Evolutionary conservation across 2,888 invertebrate species (phyloP), one percentile per base, ranked within the genome.

Genomic region (Schrankia costaestrigalis): DNA sequence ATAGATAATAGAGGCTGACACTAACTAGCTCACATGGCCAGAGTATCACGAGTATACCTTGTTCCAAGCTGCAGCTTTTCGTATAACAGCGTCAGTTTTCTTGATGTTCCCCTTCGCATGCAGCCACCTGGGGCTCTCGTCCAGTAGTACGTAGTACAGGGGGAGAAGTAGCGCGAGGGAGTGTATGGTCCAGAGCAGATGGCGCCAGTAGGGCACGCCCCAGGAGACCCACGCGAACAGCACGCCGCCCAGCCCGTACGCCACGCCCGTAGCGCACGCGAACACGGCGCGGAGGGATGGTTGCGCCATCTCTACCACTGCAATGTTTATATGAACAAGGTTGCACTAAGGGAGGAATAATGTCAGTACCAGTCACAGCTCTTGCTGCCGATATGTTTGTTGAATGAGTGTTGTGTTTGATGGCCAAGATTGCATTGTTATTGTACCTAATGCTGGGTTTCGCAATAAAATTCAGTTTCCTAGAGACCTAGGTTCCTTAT

Each of bases 81-180:
- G 79, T 7, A 93, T 73, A 10, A 92, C 89, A 2, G 67, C 67
- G 31, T 90, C 89, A 0, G 93, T 92, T 22, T 89, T 83, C 0
- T 88, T 78, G 8, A 80, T 75, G 38, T 90, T 79, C 1, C 90
- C 90, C 35, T 90, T 89, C 7, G 91, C 90, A 31, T 93, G 78
- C 33, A 95, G 85, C 95, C 95, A 95, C 56, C 95, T 89, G 28
- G 92, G 86, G 50, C 93, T 94, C 80, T 94, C 94, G 14, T 93
- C 92, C 14, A 93, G 65, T 26, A 93, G 65, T 89, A 92, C 90
- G 60, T 91, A 89, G 70, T 93, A 93, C 7, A 90, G 71, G 25
- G 95, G 77, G 47, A 94, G 89, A 10, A 93, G 71, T 39, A 94
- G 75, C 8, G 92, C 91, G 1, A 94, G 94, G 3, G 89, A 71